Evolutionary conservation across 1,140 invertebrate genomes (phyloP), one percentile per base, ranked within the genome.

Genomic region (Ridgeia piscesae): DNA sequence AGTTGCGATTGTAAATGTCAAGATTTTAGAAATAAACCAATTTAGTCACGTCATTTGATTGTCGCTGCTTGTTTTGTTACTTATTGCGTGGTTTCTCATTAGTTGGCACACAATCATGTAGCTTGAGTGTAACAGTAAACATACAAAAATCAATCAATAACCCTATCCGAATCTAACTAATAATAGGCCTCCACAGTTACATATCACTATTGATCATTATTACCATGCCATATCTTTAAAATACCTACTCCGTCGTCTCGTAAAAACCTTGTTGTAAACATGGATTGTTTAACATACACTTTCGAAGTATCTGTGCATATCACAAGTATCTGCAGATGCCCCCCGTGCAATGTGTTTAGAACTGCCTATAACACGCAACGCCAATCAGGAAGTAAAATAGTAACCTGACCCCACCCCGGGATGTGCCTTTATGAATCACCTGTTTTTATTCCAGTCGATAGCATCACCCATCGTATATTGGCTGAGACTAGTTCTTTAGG

Each of bases 31-130:
- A 77, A 77, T 77, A 77, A 77, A 77, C 58, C 58, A 77, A 77
- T 77, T 77, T 77, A 77, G 58, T 77, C 58, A 77, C 58, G 58
- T 77, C 58, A 77, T 77, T 77, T 77, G 58, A 77, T 77, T 77
- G 58, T 77, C 11, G 6, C 27, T 77, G 58, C 17, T 77, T 8
- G 27, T 77, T 77, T 14, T 77, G 0, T 77, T 9, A 77, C 58
- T 31, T 0, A 21, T 77, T 77, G 17, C 27, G 58, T 77, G 0
- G 58, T 1, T 77, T 77, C 58, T 77, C 58, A 77, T 9, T 77
- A 21, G 58, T 27, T 77, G 8, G 58, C 48, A 50, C 48, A 50
- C 21, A 50, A 14, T 77, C 58, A 77, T 31, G 58, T 21, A 31
- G 58, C 2, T 77, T 77, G 58, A 21, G 58, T 21, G 17, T 77